Evolutionary conservation across 2,113 vertebrate species (phyloP), one percentile per base, ranked within the genome.

Genomic region (Pelodiscus sinensis): DNA sequence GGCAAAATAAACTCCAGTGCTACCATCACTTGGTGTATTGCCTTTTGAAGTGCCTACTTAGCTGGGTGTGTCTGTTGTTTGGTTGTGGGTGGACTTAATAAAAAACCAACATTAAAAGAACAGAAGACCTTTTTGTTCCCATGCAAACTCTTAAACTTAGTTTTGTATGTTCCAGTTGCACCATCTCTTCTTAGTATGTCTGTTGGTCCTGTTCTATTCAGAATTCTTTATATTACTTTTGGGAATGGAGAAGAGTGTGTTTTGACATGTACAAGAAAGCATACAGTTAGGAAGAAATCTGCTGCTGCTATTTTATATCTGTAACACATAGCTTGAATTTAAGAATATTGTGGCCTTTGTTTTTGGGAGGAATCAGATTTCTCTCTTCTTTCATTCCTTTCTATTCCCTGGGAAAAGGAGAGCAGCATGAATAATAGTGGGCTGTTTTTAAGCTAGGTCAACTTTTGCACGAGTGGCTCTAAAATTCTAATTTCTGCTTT

Each of bases 361-460:
- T 92, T 82, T 84, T 73, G 55, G 38, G 73, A 82, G 78, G 44
- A 75, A 44, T 58, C 85, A 54, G 8, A 24, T 86, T 79, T 86
- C 89, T 82, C 35, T 31, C 91, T 54, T 62, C 18, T 24, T 50
- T 65, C 86, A 27, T 71, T 9, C 18, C 3, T 57, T 38, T 35
- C 2, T 44, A 38, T 57, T 86, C n/a, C 3, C 51, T 82, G 14
- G 19, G 78, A 91, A 27, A n/a, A 79, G 56, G 55, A 83, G 27
- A 60, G 57, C 56, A 78, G 52, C 92, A 5, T 5, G 2, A 68
- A 11, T 93, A 92, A 79, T 81, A 81, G 52, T 57, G 86, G 89
- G 44, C 82, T 2, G 1, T 95, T 92, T 95, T 90, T 95, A 90
- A 92, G 79, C 16, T 90, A 90, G 88, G 80, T 85, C 90, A 78